A percentile compares a stretch with the other conserved stretches of the same genome.
phyloP scores from a whole-genome alignment of 2,797 vertebrate genomes.

The Pipistrellus pipistrellus region DNA sequence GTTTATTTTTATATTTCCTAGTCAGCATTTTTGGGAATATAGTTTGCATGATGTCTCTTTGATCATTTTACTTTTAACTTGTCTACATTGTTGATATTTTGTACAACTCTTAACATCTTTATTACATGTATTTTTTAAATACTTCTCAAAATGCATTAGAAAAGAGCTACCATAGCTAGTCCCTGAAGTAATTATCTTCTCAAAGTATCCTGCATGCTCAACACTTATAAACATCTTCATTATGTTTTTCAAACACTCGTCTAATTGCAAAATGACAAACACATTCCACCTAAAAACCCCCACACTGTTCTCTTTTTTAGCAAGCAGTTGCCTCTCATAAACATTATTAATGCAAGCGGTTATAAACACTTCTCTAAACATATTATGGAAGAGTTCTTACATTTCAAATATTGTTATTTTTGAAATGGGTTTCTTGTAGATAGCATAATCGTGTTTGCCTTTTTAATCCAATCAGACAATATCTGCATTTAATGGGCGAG shows the following conservation, averaged over 20 bases:
- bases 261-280: neutral
- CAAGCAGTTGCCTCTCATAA: neutral
- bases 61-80: neutral
- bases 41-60: neutral
- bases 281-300: neutral
- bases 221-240: neutral
- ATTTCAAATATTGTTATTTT: neutral
- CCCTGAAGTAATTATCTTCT: neutral
- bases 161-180: neutral
- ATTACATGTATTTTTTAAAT: neutral
- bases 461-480: neutral
- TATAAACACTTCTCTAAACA: neutral
- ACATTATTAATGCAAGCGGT: neutral
- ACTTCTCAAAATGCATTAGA: neutral
- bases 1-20: neutral
- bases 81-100: neutral
- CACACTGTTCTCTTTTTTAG: neutral
- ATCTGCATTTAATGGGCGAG: neutral
- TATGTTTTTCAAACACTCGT: neutral
- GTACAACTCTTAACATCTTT: neutral
- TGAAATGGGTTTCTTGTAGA: neutral
- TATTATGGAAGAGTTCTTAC: neutral
- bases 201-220: neutral
- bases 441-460: neutral
- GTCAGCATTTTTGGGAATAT: neutral